Evolutionary conservation across 2,113 vertebrate species (phyloP).

Genomic region (Myxocyprinus asiaticus): DNA sequence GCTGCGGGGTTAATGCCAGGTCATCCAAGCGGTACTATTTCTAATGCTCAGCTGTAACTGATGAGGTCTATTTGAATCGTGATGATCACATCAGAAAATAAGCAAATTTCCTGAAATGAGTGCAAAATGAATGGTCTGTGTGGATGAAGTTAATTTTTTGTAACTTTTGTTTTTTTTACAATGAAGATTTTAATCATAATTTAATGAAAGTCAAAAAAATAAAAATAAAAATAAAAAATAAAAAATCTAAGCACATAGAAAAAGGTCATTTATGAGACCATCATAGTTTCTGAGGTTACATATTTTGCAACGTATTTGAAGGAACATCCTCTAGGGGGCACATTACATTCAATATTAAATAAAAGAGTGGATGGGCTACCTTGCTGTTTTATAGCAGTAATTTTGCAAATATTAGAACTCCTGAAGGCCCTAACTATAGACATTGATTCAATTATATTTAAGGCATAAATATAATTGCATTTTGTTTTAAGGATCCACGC

Average conservation of each 20-base stretch:
- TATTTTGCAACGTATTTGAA: background rate
- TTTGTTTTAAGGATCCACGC: background rate
- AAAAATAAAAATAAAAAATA: slow-evolving; percentile 4
- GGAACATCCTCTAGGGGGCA: slow-evolving; percentile 49
- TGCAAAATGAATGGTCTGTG: slow-evolving; percentile 5
- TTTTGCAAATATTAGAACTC: too few species aligned
- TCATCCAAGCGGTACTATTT: background rate
- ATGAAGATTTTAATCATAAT: background rate
- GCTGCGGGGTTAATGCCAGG: slow-evolving; percentile 12
- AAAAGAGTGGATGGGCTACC: too few species aligned
- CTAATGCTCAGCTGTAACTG: background rate
- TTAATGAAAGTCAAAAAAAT: background rate
- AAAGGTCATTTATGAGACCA: slow-evolving; percentile 1
- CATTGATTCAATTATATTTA: too few species aligned
- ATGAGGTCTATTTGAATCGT: background rate
- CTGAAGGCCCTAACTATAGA: too few species aligned
- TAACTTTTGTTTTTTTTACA: background rate
- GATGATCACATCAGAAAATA: background rate
- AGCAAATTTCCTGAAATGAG: background rate
- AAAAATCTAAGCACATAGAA: background rate
- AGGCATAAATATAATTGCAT: background rate
- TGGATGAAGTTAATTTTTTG: background rate
- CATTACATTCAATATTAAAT: slow-evolving; percentile 32
- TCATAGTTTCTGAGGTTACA: too few species aligned
- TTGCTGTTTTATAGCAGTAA: too few species aligned